Conservation (phyloP, 2,797 vertebrate genomes). For the Rhinella marina region DNA sequence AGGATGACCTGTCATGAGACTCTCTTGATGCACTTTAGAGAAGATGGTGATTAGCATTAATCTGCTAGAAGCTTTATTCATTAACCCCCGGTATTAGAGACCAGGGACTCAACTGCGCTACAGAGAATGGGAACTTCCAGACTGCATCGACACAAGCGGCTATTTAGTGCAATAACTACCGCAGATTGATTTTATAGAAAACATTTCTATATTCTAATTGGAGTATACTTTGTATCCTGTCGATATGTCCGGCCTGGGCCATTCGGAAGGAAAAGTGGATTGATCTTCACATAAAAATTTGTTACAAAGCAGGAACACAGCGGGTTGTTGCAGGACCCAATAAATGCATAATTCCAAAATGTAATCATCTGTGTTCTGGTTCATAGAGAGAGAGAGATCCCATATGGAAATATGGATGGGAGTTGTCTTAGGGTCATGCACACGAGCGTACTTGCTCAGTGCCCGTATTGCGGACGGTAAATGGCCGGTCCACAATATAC, state of each 20-base stretch:
- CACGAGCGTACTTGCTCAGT: too few species aligned
- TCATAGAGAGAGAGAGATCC: too few species aligned
- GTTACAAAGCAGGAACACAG: too few species aligned
- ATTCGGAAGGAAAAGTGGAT: too few species aligned
- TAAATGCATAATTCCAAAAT: background rate
- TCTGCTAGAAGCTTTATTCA: background rate
- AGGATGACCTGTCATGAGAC: conserved; percentile 25
- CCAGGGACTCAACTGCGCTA: background rate
- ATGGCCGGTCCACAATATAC: too few species aligned
- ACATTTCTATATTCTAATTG: background rate
- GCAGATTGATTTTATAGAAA: background rate
- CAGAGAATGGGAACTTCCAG: background rate
- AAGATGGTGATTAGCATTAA: conserved; percentile 48
- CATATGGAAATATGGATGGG: too few species aligned
- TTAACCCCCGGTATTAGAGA: conserved; percentile 4
- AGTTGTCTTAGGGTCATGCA: too few species aligned
- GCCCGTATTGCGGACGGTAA: too few species aligned
- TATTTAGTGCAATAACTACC: background rate
- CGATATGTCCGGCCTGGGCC: background rate
- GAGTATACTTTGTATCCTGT: background rate
- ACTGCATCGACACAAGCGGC: background rate
- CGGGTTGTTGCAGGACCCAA: too few species aligned
- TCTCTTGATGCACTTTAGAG: background rate
- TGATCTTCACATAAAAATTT: background rate
- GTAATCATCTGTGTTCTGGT: background rate